Base-by-base conservation (phyloP, 2,888 invertebrate genomes). In the Macrosoma leucophasiata region DNA sequence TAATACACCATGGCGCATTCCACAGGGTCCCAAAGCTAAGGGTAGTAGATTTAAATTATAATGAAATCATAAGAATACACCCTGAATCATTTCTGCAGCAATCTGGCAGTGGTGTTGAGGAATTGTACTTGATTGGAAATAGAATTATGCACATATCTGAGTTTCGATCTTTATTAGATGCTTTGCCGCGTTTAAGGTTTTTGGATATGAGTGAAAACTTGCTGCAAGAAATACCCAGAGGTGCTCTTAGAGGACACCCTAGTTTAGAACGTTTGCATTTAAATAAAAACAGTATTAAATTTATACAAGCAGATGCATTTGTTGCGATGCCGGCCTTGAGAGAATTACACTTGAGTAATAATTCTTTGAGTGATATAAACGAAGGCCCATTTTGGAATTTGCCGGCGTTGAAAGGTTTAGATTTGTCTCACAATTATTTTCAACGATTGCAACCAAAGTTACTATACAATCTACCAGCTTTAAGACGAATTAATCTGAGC, bases 381-480 rank as follows among this genome's bases (percentile, higher is more conserved):
- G 90, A 91, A 42, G 87, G 89, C 28, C 94, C 94, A 0, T 90
- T 92, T 57, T 95, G 94, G 94, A 92, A 94, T 75, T 76, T 95
- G 24, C 94, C 94, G 0, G 90, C 91, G 4, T 74, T 95, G 3
- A 95, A 94, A 81, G 95, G 95, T 1, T 71, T 96, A 35, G 95
- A 95, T 74, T 73, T 95, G 19, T 91, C 94, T 0, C 85, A 86
- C 36, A 95, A 95, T 59, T 89, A 88, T 42, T 90, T 93, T 49
- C 86, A 89, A 39, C 86, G 88, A 11, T 64, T 95, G 10, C 91
- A 92, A 55, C 88, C 91, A 0, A 86, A 89, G 33, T 70, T 94
- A n/a, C 65, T 94, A 19, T 87, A 87, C 6, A 93, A 93, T 46
- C 67, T 94, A 29, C 94, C 93, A 10, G 91, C 90, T 1, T 66